Conservation (phyloP, 2,888 invertebrate genomes). For the Ophion ventricosus region DNA sequence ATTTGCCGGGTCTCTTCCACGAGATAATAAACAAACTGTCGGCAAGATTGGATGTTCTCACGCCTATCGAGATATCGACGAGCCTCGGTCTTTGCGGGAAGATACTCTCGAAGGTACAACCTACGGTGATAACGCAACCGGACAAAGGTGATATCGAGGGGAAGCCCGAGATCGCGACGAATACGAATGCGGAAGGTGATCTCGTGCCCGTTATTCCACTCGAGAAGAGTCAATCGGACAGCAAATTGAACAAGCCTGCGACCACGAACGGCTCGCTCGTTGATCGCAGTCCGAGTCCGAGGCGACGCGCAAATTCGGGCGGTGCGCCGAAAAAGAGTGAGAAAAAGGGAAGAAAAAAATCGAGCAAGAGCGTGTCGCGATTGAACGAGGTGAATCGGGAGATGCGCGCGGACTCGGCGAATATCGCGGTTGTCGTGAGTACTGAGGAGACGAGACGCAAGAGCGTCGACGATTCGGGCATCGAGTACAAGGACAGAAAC, state of each 20-base stretch:
- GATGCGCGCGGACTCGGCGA: conserved; percentile 71
- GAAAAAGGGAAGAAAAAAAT: conserved; percentile 86
- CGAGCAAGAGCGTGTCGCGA: conserved; percentile 80
- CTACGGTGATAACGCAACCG: conserved; percentile 84
- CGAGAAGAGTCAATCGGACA: conserved; percentile 89
- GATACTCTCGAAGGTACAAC: conserved; percentile 90
- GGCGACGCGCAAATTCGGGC: conserved; percentile 81
- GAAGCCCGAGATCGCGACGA: conserved; percentile 53
- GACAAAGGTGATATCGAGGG: conserved; percentile 72
- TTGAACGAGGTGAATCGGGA: conserved; percentile 75
- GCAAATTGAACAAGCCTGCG: conserved; percentile 85
- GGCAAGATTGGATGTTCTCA: conserved; percentile 85
- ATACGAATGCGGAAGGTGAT: conserved; percentile 70
- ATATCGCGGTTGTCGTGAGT: conserved; percentile 77
- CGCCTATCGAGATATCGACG: conserved; percentile 87
- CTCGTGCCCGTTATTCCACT: conserved; percentile 80
- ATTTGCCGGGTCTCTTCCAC: conserved; percentile 90
- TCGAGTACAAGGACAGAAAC: conserved; percentile 69
- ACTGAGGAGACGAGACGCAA: conserved; percentile 76
- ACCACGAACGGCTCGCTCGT: conserved; percentile 68
- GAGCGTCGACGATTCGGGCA: conserved; percentile 79
- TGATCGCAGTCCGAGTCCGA: conserved; percentile 79
- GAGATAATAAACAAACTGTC: conserved; percentile 87
- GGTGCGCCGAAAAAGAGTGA: conserved; percentile 84
- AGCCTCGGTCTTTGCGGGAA: conserved; percentile 89